Evolutionary conservation across 2,113 vertebrate species (phyloP), one percentile per base, ranked within the genome.

Genomic region (Caloenas nicobarica): DNA sequence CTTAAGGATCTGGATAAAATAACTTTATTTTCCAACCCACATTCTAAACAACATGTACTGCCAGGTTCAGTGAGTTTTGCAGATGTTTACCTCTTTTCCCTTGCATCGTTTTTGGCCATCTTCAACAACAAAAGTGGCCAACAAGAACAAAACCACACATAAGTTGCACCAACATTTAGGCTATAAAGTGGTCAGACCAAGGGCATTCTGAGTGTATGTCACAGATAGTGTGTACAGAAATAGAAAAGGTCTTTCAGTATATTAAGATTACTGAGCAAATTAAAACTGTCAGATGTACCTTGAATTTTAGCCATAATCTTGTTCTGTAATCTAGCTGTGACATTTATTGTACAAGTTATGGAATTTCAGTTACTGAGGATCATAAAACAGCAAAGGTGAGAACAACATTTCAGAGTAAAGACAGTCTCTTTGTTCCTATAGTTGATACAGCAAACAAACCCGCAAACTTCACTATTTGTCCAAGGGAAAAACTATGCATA

Each of bases 401-500:
- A 79, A 44, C 33, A 84, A 19, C 22, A 23, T 50, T 36, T 71
- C n/a, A 36, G 21, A 62, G 21, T 73, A 76, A 65, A 72, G 33
- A 31, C 56, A 71, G 64, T 51, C 14, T 29, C 38, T 73, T 62
- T 87, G 46, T 16, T 66, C 10, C 62, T n/a, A 2, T 14, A 38
- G 46, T 13, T 57, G 48, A 11, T 53, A 50, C 83, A 31, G 66
- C 24, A 4, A 73, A 33, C 23, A 19, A 16, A 26, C 42, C 78
- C 89, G 85, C 53, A 91, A 90, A 42, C 25, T 34, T 96, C 40
- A 16, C 66, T 73, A 12, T 91, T 81, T 97, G 69, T 77, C 62
- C 76, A 91, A 98, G 98, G 98, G 98, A 91, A 97, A 91, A 72
- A 91, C 97, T 25, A 92, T 97, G 65, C 96, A 93, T 16, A 93